These are phyloP conservation scores for Melanotaenia nigrans DNA, from an alignment of 2,797 vertebrate species.

Conservation along the genomic window DNA sequence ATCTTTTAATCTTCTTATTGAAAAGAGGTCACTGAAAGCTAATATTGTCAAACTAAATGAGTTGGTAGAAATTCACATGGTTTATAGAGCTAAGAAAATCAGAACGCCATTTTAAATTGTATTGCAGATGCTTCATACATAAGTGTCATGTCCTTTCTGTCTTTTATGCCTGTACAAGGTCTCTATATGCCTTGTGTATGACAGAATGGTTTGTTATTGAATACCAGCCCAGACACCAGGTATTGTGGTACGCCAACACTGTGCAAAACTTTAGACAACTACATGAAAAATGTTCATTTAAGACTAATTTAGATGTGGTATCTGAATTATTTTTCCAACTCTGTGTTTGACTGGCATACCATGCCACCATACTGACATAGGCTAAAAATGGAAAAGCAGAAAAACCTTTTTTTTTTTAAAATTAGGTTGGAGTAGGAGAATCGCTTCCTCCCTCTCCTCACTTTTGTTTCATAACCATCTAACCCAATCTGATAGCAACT, in stretches of 20 bases:
- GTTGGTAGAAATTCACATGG: not conserved
- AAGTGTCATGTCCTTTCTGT: not conserved
- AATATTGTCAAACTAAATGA: not conserved
- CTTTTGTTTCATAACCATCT: slow-evolving; percentile 72
- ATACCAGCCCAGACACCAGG: not conserved
- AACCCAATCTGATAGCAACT: slow-evolving; percentile 75
- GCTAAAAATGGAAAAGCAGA: not conserved
- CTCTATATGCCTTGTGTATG: not conserved
- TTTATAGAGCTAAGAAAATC: not conserved
- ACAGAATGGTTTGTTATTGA: not conserved
- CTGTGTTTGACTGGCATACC: not conserved
- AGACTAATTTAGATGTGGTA: not conserved
- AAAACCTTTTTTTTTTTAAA: not conserved
- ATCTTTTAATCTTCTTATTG: not conserved
- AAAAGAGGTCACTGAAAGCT: not conserved
- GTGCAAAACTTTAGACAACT: not conserved
- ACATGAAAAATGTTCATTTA: not conserved
- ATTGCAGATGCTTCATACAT: not conserved
- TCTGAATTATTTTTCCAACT: not conserved
- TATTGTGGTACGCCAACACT: not conserved
- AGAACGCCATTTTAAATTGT: not conserved
- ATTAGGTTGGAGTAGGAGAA: slow-evolving; percentile 4
- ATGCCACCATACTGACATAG: not conserved
- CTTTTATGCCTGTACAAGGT: not conserved
- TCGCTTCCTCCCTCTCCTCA: slow-evolving; percentile 16